Conservation (phyloP, 2,113 vertebrate species). For the Ciconia maguari region DNA sequence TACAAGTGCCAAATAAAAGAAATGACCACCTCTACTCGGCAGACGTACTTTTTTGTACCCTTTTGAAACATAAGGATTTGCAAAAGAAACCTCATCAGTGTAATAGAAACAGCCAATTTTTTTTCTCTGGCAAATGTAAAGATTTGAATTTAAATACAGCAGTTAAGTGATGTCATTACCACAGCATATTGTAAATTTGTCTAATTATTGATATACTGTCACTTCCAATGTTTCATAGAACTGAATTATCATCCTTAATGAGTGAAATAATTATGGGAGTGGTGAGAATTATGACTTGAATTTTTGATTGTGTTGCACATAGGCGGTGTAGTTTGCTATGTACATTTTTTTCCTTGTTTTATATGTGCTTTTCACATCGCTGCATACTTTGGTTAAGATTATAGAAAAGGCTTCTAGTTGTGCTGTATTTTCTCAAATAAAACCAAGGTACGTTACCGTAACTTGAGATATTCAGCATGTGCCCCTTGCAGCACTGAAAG, state of each 20-base stretch:
- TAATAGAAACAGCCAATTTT: constrained; percentile 76
- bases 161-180: constrained; percentile 85
- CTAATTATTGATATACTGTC: constrained; percentile 84
- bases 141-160: constrained; percentile 74
- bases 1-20: constrained; percentile 78
- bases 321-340: constrained; percentile 82
- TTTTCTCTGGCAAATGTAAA: constrained; percentile 77
- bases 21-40: constrained; percentile 48
- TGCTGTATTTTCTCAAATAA: constrained; percentile 67
- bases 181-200: constrained; percentile 82
- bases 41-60: constrained; percentile 70
- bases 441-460: constrained; percentile 59
- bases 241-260: constrained; percentile 76
- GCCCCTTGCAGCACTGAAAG: neutral
- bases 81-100: constrained; percentile 84
- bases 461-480: neutral
- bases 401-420: constrained; percentile 64
- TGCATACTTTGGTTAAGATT: constrained; percentile 76
- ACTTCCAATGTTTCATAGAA: constrained; percentile 82
- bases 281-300: constrained; percentile 89
- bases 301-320: constrained; percentile 87
- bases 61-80: constrained; percentile 75
- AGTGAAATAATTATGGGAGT: constrained; percentile 78
- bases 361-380: constrained; percentile 83
- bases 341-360: constrained; percentile 83